Percentiles rank a stretch among this genome's conserved stretches.
Evolutionary conservation across 2,888 invertebrate species (phyloP).

Genomic region (Heliconius charithonia): DNA sequence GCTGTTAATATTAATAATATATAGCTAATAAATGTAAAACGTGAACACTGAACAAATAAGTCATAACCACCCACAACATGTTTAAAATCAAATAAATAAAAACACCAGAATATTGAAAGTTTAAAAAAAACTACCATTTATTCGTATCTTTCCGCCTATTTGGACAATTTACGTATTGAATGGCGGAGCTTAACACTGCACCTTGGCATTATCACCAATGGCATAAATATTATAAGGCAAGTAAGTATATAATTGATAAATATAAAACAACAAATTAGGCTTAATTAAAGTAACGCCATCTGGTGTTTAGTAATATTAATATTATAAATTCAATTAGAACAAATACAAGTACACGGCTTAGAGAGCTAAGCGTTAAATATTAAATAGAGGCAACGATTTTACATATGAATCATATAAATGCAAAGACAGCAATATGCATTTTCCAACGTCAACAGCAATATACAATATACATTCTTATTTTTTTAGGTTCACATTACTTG

Average conservation of each 20-base stretch:
- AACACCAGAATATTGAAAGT: conserved; percentile 1
- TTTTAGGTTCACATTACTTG: no score
- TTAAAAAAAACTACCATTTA: neutral
- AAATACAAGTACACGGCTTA: conserved; percentile 14
- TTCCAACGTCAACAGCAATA: no score
- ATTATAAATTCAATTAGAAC: conserved; percentile 2
- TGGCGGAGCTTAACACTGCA: neutral
- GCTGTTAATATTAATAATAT: conserved; percentile 12
- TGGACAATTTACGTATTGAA: neutral
- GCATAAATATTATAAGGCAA: neutral
- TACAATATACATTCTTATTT: no score
- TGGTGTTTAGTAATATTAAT: conserved; percentile 7
- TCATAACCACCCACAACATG: conserved; percentile 17
- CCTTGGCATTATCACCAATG: neutral
- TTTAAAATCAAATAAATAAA: neutral
- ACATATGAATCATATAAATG: conserved; percentile 1
- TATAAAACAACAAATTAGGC: conserved; percentile 3
- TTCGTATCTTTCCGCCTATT: neutral
- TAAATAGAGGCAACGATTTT: conserved; percentile 11
- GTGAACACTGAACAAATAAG: conserved; percentile 20
- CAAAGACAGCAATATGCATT: neutral
- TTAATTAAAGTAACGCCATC: conserved; percentile 13
- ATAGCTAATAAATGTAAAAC: conserved; percentile 17
- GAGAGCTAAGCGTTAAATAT: conserved; percentile 29
- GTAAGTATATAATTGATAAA: neutral